phyloP scores from a whole-genome alignment of 1,140 invertebrate species.

The Apis laboriosa region DNA sequence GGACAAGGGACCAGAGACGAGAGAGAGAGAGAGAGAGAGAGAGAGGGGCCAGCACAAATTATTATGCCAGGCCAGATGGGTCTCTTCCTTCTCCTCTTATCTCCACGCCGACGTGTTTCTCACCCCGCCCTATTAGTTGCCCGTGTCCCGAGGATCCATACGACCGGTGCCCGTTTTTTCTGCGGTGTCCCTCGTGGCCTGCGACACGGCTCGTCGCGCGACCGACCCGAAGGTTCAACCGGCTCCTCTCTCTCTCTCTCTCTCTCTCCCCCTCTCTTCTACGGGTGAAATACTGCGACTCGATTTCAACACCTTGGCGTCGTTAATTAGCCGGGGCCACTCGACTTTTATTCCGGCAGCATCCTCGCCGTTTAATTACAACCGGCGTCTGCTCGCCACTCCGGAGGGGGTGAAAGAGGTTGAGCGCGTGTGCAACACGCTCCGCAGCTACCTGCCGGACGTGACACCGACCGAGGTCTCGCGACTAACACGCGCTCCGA shows the following conservation, averaged over 20 bases:
- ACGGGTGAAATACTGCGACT: slow-evolving; percentile 75
- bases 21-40: neutral
- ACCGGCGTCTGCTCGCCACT: slow-evolving; percentile 10
- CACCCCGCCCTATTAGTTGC: slow-evolving; percentile 75
- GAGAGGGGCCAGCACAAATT: slow-evolving; percentile 60
- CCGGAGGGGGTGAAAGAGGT: slow-evolving; percentile 1
- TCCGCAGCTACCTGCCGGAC: slow-evolving; percentile 61
- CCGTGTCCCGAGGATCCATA: slow-evolving; percentile 67
- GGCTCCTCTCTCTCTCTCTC: neutral
- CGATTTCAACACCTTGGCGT: slow-evolving; percentile 75
- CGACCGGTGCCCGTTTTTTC: slow-evolving; percentile 25
- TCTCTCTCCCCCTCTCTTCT: neutral
- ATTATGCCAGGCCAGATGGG: slow-evolving; percentile 54
- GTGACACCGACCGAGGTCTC: slow-evolving; percentile 50
- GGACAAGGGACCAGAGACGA: neutral
- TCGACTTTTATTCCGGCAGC: slow-evolving; percentile 65
- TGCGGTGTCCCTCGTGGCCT: slow-evolving; percentile 13
- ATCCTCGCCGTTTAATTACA: slow-evolving; percentile 67
- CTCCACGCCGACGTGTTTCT: slow-evolving; percentile 74
- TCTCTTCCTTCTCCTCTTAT: slow-evolving; percentile 65
- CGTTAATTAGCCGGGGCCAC: slow-evolving; percentile 74
- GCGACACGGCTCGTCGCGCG: slow-evolving; percentile 48
- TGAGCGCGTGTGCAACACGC: slow-evolving; percentile 47
- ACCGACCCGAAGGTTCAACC: slow-evolving; percentile 37
- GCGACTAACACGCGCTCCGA: slow-evolving; percentile 59